Evolutionary conservation across 1,140 invertebrate genomes (phyloP), one percentile per base, ranked within the genome.

Genomic region (Drosophila sp.): DNA sequence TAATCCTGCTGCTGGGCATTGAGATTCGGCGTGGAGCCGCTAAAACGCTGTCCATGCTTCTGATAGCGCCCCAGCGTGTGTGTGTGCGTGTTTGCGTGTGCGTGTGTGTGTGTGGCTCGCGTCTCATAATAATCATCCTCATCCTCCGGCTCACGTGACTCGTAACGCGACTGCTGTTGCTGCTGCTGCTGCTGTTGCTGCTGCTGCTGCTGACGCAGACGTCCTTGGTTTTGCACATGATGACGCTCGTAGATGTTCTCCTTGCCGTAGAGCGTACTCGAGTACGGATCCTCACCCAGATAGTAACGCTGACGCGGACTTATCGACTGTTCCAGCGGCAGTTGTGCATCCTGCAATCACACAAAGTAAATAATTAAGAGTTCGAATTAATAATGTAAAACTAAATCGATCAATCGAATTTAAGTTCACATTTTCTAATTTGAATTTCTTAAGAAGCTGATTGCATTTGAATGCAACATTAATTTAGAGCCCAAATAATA

Each of bases 261-360:
- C 63, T 95, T 93, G 32, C 95, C 95, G 89, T 96, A 96, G 77
- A 96, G 95, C 84, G 95, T 96, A 59, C 95, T 95, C 27, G 94
- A 95, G 90, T 96, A 96, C 4, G 96, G 96, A 93, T 97, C 96
- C 92, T 97, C 96, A 8, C 96, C 96, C 36, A 97, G 93, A 89
- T 97, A 97, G 91, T 96, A 97, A 59, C 95, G 94, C 80, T 96
- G 95, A 41, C 94, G 92, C 0, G 95, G 95, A 67, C 92, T 93
- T 0, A 91, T 89, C 3, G 93, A 92, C 14, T 92, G 66, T 32
- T 89, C 78, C 56, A 45, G n/a, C 78, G 96, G 95, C 53, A 29
- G 27, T 29, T 94, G 92, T 0, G 95, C 94, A 64, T 90, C 77
- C 0, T 21, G 1, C 4, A 21, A 21, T 21, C 4, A 21, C 4